Evolutionary conservation across 2,113 vertebrate species (phyloP), one percentile per base, ranked within the genome.

Genomic region (Centropristis striata): DNA sequence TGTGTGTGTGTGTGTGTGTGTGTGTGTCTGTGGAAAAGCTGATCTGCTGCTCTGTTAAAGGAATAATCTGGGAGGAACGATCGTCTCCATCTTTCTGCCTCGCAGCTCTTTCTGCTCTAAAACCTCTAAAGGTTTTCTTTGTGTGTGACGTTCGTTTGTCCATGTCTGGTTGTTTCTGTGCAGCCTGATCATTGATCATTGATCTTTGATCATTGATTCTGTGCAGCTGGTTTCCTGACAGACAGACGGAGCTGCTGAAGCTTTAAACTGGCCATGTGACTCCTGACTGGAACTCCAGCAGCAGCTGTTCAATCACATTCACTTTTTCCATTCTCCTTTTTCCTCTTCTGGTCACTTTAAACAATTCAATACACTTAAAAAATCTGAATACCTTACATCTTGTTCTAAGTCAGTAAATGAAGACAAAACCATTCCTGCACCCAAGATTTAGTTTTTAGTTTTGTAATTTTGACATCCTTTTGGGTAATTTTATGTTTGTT

Each of bases 21-120:
- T 65, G 28, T 57, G 28, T 80, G 74, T 89, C 77, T 59, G 37
- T 87, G 92, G 92, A 92, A 93, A 93, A 91, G 75, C 71, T 93
- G 81, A 92, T 79, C n/a, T 42, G 54, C 75, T 90, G 83, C 81
- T 93, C 92, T 93, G 90, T 86, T 87, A 88, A 91, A 92, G 72
- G 83, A 90, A 89, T 91, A 87, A 82, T 89, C 77, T 71, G 65
- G 83, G 75, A 72, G 39, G 67, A 84, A 70, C 84, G 21, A 75
- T 67, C 55, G 81, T 66, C 51, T 81, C 80, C 66, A 53, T 58
- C 76, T 75, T 79, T 86, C 59, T 78, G 66, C 66, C 39, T 69
- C 53, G 84, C 90, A 86, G 36, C 73, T 89, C 77, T 47, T 44
- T n/a, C n/a, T n/a, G n/a, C n/a, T n/a, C n/a, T n/a, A n/a, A n/a